Percentiles rank a stretch among this genome's conserved stretches.
Evolutionary conservation across 64 coral and sea anemone species (phyloP).

Genomic region (Pocillopora damicornis): DNA sequence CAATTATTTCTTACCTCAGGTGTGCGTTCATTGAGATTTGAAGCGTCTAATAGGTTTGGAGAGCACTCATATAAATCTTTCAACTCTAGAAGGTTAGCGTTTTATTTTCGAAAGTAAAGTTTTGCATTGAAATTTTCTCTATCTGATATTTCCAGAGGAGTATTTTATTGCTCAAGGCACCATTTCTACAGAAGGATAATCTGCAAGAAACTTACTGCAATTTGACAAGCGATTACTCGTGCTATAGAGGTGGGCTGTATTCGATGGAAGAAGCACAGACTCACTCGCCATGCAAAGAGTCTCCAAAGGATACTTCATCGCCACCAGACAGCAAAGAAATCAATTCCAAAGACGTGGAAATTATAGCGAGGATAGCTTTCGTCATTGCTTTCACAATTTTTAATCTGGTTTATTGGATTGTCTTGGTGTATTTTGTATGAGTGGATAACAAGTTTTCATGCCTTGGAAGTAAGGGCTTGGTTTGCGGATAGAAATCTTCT

Average conservation of each 20-base stretch:
- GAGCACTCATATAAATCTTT: no score
- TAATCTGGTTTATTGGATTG: slow-evolving; percentile 33
- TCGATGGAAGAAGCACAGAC: not conserved
- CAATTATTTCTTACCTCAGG: no score
- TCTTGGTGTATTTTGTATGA: slow-evolving; percentile 5
- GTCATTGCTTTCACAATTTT: slow-evolving; percentile 21
- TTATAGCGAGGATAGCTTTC: slow-evolving; percentile 35
- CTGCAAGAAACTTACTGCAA: no score
- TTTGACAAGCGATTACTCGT: not conserved
- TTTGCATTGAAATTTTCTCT: not conserved
- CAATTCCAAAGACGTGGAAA: not conserved
- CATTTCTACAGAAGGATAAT: not conserved
- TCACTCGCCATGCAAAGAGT: not conserved
- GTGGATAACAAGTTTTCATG: not conserved
- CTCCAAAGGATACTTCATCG: not conserved
- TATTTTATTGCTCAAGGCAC: not conserved
- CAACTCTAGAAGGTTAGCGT: not conserved
- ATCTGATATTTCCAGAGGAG: not conserved
- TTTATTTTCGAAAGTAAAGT: not conserved
- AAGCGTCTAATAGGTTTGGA: no score
- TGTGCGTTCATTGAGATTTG: no score
- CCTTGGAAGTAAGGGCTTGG: no score
- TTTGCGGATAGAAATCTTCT: no score
- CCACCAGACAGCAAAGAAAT: not conserved
- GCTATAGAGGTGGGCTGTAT: not conserved